Evolutionary conservation across 2,888 invertebrate species (phyloP).

Genomic region (Apantesis nais): DNA sequence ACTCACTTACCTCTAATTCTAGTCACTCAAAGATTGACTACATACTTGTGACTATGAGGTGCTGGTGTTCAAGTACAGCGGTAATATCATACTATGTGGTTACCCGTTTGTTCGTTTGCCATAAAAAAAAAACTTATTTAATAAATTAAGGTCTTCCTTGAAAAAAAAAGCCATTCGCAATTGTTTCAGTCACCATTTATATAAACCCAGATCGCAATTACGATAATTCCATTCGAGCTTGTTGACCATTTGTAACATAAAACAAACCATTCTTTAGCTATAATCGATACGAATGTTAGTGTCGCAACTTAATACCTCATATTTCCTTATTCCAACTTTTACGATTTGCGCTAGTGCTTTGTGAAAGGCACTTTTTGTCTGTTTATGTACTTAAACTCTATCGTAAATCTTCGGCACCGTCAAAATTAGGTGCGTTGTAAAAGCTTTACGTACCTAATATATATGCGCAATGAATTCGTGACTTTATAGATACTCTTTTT

Average conservation of each 20-base stretch:
- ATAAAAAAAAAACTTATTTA: background rate
- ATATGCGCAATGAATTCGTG: slow-evolving; percentile 15
- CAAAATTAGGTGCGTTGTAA: slow-evolving; percentile 34
- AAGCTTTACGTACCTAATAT: slow-evolving; percentile 19
- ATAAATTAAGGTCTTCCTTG: too few relatives aligned
- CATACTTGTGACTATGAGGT: too few relatives aligned
- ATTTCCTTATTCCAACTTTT: slow-evolving; percentile 28
- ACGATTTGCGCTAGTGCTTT: slow-evolving; percentile 25
- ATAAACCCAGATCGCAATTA: background rate
- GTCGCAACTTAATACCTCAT: slow-evolving; percentile 4
- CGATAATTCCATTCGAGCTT: background rate
- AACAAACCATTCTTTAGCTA: background rate
- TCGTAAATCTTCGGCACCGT: slow-evolving; percentile 28
- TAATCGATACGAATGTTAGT: background rate
- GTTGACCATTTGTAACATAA: background rate
- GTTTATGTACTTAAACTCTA: slow-evolving; percentile 33
- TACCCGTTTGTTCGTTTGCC: too few relatives aligned
- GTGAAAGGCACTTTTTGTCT: slow-evolving; percentile 28
- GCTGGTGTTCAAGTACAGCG: too few relatives aligned
- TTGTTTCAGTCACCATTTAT: background rate
- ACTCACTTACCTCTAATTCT: too few relatives aligned
- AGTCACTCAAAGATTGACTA: too few relatives aligned
- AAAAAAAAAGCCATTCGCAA: background rate
- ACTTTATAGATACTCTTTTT: slow-evolving; percentile 11
- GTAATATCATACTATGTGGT: too few relatives aligned